A percentile compares a stretch with the other conserved stretches of the same genome.
These are phyloP conservation scores for Antheraea mylitta DNA, from an alignment of 1,140 invertebrate genomes.

Conservation along the genomic window DNA sequence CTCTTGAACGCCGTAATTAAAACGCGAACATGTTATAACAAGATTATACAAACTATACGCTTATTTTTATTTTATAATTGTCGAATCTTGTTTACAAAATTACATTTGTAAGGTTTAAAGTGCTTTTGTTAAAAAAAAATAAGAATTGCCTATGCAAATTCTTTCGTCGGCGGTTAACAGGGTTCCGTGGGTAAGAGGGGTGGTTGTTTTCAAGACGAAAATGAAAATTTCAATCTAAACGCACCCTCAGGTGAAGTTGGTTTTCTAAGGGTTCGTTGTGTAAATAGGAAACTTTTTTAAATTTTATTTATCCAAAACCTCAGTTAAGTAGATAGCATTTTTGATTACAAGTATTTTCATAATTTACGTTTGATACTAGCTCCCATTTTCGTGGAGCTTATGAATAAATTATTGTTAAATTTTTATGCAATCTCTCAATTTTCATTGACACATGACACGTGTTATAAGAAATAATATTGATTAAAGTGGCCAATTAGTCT, in stretches of 20 bases:
- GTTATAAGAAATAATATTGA: no score
- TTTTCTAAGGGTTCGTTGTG: slow-evolving; percentile 25
- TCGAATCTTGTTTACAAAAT: not conserved
- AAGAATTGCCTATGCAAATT: slow-evolving; percentile 68
- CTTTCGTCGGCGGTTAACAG: slow-evolving; percentile 29
- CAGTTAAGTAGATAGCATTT: not conserved
- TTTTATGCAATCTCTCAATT: no score
- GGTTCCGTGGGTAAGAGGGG: slow-evolving; percentile 36
- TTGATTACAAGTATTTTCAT: no score
- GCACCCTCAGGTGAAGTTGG: slow-evolving; percentile 52
- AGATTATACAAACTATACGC: not conserved
- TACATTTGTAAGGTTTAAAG: slow-evolving; percentile 11
- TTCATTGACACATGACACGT: no score
- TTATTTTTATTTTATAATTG: not conserved
- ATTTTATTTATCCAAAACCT: slow-evolving; percentile 26
- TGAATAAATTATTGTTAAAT: no score
- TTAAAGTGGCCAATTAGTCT: no score
- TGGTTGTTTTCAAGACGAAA: slow-evolving; percentile 58
- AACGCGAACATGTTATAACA: not conserved
- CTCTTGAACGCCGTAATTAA: no score
- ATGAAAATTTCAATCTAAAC: slow-evolving; percentile 74
- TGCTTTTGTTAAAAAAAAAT: slow-evolving; percentile 39
- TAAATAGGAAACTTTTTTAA: slow-evolving; percentile 32
- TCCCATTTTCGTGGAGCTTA: no score
- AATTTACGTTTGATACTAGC: no score